phyloP scores from a whole-genome alignment of 2,113 vertebrate genomes.

The Ceuthmochares aereus region DNA sequence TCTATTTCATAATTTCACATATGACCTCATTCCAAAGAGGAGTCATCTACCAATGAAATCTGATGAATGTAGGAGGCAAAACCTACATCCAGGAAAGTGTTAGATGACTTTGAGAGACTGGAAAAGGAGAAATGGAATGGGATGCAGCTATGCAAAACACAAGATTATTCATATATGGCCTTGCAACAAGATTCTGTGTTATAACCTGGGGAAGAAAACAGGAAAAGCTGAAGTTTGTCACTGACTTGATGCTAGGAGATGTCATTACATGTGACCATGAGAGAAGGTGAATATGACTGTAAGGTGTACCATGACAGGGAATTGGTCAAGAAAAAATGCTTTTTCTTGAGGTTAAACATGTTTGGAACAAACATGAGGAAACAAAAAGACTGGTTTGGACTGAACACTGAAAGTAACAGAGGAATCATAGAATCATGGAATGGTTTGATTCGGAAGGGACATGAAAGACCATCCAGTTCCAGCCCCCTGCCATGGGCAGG shows the following conservation, averaged over 20 bases:
- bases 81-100: not conserved
- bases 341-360: not conserved
- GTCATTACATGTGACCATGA: not conserved
- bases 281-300: not conserved
- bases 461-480: too few relatives aligned
- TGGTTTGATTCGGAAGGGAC: too few relatives aligned
- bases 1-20: not conserved
- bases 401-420: not conserved
- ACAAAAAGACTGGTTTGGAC: not conserved
- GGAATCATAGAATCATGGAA: too few relatives aligned
- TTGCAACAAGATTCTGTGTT: not conserved
- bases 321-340: not conserved
- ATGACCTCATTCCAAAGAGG: not conserved
- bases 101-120: not conserved
- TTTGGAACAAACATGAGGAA: rapidly evolving
- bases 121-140: not conserved
- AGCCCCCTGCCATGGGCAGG: too few relatives aligned
- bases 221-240: not conserved
- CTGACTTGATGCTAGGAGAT: not conserved
- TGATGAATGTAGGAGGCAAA: not conserved
- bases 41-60: rapidly evolving
- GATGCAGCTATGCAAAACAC: not conserved
- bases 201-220: not conserved
- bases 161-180: not conserved
- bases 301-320: not conserved